Conservation (phyloP, 2,888 invertebrate genomes). For the Apotomis capreana region DNA sequence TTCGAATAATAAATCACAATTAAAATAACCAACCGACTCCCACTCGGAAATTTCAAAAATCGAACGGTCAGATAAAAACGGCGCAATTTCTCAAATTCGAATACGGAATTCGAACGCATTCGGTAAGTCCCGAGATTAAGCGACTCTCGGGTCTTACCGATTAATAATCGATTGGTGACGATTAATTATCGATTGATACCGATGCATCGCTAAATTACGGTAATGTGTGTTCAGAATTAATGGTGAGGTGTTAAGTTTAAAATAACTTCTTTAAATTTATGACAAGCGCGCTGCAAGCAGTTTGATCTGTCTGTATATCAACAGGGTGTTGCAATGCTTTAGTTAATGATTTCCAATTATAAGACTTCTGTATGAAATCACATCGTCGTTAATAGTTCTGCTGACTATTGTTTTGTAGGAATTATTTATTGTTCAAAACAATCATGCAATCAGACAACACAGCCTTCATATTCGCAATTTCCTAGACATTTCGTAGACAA, state of each 20-base stretch:
- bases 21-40: constrained; percentile 16
- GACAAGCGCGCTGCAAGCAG: constrained; percentile 4
- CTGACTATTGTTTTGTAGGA: too few relatives aligned
- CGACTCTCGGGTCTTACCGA: constrained; percentile 30
- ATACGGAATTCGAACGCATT: constrained; percentile 52
- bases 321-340: background rate
- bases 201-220: constrained; percentile 60
- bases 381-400: too few relatives aligned
- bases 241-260: constrained; percentile 27
- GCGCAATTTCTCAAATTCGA: constrained; percentile 43
- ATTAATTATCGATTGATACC: constrained; percentile 64
- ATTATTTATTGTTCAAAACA: background rate
- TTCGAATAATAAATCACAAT: constrained; percentile 30
- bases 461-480: constrained; percentile 8
- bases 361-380: too few relatives aligned
- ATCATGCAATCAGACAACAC: background rate
- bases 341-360: background rate
- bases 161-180: constrained; percentile 45
- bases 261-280: constrained; percentile 35
- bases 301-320: background rate
- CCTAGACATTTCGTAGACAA: constrained; percentile 22
- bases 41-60: constrained; percentile 13
- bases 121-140: constrained; percentile 26
- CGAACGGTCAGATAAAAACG: constrained; percentile 26
- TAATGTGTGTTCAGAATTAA: constrained; percentile 46